Percentiles rank a stretch among this genome's conserved stretches.
These are phyloP conservation scores for Drosophila pseudotakahashii DNA, from an alignment of 2,888 invertebrate genomes.

Conservation along the genomic window DNA sequence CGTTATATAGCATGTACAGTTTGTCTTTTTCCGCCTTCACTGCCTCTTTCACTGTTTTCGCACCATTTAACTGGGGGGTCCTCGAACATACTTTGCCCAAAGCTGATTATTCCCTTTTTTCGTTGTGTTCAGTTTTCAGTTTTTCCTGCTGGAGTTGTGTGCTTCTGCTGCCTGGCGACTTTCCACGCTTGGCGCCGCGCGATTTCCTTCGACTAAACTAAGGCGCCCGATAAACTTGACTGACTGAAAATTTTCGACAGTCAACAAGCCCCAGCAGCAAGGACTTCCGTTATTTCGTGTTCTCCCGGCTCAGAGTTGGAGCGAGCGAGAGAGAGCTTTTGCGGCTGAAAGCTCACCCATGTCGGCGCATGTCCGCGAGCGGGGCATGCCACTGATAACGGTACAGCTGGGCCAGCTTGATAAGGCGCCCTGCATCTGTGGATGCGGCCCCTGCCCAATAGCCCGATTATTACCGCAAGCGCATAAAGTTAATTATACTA, in stretches of 20 bases:
- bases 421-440: slow-evolving; percentile 51
- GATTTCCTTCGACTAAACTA: slow-evolving; percentile 63
- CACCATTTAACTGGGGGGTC: background rate
- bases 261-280: slow-evolving; percentile 65
- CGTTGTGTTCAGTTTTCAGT: slow-evolving; percentile 43
- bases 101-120: slow-evolving; percentile 35
- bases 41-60: slow-evolving; percentile 8
- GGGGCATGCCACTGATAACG: slow-evolving; percentile 62
- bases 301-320: background rate
- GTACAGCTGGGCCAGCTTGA: slow-evolving; percentile 71
- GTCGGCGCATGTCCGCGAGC: slow-evolving; percentile 55
- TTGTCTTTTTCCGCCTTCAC: background rate
- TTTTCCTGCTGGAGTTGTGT: slow-evolving; percentile 36
- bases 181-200: slow-evolving; percentile 42
- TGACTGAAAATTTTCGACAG: slow-evolving; percentile 76
- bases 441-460: slow-evolving; percentile 42
- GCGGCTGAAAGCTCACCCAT: slow-evolving; percentile 31
- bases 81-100: slow-evolving; percentile 13
- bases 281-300: slow-evolving; percentile 51
- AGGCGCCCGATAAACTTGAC: slow-evolving; percentile 78
- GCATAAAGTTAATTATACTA: slow-evolving; percentile 73
- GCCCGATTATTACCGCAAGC: slow-evolving; percentile 58
- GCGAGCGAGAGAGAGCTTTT: slow-evolving; percentile 37
- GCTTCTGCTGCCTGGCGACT: slow-evolving; percentile 44
- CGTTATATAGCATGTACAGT: slow-evolving; percentile 48